Evolutionary conservation across 2,113 vertebrate species (phyloP).

Genomic region (Poeciliopsis retropinna): DNA sequence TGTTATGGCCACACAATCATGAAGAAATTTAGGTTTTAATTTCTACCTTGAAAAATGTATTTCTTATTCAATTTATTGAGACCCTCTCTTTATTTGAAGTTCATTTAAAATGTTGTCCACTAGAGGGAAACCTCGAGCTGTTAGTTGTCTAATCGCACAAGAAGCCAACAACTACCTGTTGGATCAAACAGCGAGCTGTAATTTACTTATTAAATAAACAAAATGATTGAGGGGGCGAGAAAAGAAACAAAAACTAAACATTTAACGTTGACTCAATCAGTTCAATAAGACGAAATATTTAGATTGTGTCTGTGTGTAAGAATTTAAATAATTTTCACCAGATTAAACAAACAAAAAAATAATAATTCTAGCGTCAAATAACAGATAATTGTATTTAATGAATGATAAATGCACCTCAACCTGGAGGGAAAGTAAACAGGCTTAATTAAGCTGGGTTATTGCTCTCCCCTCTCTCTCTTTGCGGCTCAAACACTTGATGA

Average conservation of each 20-base stretch:
- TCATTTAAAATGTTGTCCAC: slow-evolving; percentile 48
- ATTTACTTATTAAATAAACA: background rate
- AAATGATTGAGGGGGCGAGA: background rate
- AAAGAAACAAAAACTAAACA: background rate
- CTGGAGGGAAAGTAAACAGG: background rate
- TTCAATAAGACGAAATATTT: background rate
- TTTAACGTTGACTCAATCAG: background rate
- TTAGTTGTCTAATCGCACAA: background rate
- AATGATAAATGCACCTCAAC: background rate
- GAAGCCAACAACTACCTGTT: slow-evolving; percentile 51
- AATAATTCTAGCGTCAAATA: background rate
- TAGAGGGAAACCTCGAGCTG: slow-evolving; percentile 54
- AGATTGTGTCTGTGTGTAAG: background rate
- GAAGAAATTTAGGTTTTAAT: background rate
- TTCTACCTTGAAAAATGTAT: background rate
- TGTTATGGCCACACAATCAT: background rate
- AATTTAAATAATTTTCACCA: background rate
- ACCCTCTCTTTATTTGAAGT: background rate
- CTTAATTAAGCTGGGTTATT: background rate
- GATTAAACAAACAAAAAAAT: background rate
- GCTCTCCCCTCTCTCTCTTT: background rate
- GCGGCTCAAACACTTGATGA: background rate
- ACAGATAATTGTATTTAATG: background rate
- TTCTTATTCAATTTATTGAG: background rate
- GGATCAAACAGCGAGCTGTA: slow-evolving; percentile 11